Evolutionary conservation across 2,113 vertebrate species (phyloP), one percentile per base, ranked within the genome.

Genomic region (Myiagra hebetior): DNA sequence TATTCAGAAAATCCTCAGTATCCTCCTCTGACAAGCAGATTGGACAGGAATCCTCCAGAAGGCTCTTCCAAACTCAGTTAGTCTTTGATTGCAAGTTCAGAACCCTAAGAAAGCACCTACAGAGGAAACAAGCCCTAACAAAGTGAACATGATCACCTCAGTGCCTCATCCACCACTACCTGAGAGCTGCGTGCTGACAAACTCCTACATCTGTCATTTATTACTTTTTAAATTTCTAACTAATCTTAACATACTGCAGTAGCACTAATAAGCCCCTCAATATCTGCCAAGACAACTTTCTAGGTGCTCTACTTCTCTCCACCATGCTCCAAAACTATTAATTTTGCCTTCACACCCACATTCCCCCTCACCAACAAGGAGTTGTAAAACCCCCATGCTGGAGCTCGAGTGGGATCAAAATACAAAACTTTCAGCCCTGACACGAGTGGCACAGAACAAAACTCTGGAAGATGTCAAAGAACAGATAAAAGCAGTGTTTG

Each of bases 201-300:
- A 90, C 85, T 70, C 59, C 72, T 55, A 53, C 56, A 52, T 52
- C 68, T 85, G 33, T 56, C 62, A 52, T 42, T n/a, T 63, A 41
- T 27, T 35, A 31, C 84, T 42, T 53, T 15, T 85, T 64, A 35
- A 53, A 26, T 59, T 80, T 55, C 59, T 60, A 72, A 47, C 64
- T 23, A 10, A 69, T 50, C 72, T 60, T 46, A 77, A 63, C 21
- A 7, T 2, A 7, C 82, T 75, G 68, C 75, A 82, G 39, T 6
- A 53, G 20, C 8, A 0, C 47, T 94, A 93, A 85, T 44, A 52
- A 92, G 67, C 46, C 56, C 76, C 39, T 94, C 82, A 42, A 0
- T 42, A 62, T 27, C 79, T 92, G 80, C 46, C 91, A 95, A 44
- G 79, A 86, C 53, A 93, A 65, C 69, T 74, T 84, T 77, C 68